Base-by-base conservation (phyloP, 1,140 invertebrate genomes). In the Ceratosolen fusciceps region DNA sequence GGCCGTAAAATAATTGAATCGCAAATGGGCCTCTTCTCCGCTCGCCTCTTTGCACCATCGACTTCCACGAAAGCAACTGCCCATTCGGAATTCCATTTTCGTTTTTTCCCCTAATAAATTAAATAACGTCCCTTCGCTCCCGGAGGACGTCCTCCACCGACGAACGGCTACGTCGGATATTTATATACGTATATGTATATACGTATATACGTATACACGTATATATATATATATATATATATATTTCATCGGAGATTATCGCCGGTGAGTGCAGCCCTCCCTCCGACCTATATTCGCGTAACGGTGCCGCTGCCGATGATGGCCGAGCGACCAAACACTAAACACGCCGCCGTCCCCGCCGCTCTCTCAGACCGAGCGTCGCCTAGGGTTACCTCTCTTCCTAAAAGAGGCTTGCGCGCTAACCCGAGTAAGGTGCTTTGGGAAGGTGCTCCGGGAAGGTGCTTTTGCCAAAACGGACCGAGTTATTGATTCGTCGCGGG, bases 1-100 rank as follows among this genome's bases (percentile, higher is more conserved):
- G 67, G 67, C 37, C 67, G 67, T 68, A 68, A 68, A 68, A 68
- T 68, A 68, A 68, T 68, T 68, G 67, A 68, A 68, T 68, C 39
- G 29, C 67, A 68, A 68, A 47, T 47, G 67, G 67, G 37, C 47
- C 29, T 43, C 39, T 31, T 31, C 4, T 37, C 31, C 60, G 31
- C 34, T 31, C 4, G 21, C 31, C 60, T 24, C 34, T 65, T 37
- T 65, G 60, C 60, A 37, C 60, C n/a, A n/a, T n/a, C 60, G 3
- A 65, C 16, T 65, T 65, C 60, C 19, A 34, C 60, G 60, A 65
- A 65, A 0, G n/a, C n/a, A n/a, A n/a, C n/a, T n/a, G 21, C 1
- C 31, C 60, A 31, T 16, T 31, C 14, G 10, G 19, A 10, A 68
- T 47, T n/a, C 39, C 14, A n/a, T 39, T 47, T n/a, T n/a, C n/a